A percentile compares a stretch with the other conserved stretches of the same genome.
Conservation (phyloP, 2,888 invertebrate genomes). For the Mesorhabditis spiculigera region DNA sequence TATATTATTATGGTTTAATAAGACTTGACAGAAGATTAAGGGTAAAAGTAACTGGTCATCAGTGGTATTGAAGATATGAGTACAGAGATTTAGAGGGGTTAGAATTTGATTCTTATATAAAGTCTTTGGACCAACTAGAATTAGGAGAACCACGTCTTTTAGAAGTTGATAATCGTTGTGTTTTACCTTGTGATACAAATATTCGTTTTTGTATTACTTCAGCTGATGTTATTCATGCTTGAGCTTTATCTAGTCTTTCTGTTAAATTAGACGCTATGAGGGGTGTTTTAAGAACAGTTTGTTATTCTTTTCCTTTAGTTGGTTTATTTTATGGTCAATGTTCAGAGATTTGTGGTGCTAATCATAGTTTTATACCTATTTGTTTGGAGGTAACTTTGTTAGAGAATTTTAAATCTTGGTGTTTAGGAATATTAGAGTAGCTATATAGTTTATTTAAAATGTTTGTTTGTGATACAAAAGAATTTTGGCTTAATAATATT, state of each 20-base stretch:
- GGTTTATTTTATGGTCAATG: slow-evolving; percentile 75
- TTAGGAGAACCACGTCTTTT: slow-evolving; percentile 55
- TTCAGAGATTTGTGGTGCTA: slow-evolving; percentile 78
- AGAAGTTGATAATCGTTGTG: slow-evolving; percentile 58
- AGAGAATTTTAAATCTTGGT: slow-evolving; percentile 39
- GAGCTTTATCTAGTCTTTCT: slow-evolving; percentile 59
- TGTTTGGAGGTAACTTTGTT: slow-evolving; percentile 44
- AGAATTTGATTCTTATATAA: slow-evolving; percentile 59
- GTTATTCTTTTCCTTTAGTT: slow-evolving; percentile 68
- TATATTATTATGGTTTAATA: slow-evolving; percentile 54
- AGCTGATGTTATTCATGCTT: slow-evolving; percentile 62
- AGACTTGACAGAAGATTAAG: slow-evolving; percentile 51
- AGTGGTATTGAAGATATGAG: slow-evolving; percentile 60
- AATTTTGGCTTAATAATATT: slow-evolving; percentile 28
- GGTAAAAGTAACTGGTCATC: slow-evolving; percentile 58
- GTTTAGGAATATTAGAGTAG: slow-evolving; percentile 32
- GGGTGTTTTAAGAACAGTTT: slow-evolving; percentile 63
- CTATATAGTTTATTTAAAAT: slow-evolving; percentile 37
- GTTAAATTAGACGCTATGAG: slow-evolving; percentile 62
- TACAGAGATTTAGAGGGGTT: slow-evolving; percentile 54
- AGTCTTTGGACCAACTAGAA: slow-evolving; percentile 42
- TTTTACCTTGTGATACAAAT: slow-evolving; percentile 52
- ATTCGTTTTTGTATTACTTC: slow-evolving; percentile 57
- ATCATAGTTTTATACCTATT: slow-evolving; percentile 79
- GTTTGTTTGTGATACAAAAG: slow-evolving; percentile 40